Conservation (phyloP, 2,797 vertebrate genomes). For the Chrysocyon brachyurus region DNA sequence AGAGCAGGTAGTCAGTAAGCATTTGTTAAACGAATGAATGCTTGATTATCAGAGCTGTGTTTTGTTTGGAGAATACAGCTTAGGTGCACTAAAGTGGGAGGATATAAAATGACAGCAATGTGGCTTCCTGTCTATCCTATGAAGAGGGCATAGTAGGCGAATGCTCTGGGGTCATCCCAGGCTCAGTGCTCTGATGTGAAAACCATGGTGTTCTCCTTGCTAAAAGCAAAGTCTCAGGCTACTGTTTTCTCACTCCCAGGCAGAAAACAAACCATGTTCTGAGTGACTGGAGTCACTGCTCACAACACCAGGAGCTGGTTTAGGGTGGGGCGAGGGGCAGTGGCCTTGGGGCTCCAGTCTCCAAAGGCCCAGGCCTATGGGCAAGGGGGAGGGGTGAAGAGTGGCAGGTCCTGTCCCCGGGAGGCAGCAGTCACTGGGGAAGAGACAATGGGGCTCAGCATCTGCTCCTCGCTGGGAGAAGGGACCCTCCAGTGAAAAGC, state of each 20-base stretch:
- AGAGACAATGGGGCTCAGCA: conserved; percentile 82
- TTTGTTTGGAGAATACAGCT: neutral
- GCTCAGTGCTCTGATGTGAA: neutral
- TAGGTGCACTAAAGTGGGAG: neutral
- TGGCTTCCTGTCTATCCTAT: neutral
- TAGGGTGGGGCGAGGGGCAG: conserved; percentile 75
- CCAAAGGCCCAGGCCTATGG: conserved; percentile 40
- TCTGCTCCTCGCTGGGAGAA: conserved; percentile 80
- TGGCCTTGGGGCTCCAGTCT: conserved; percentile 69
- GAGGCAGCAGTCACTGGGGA: conserved; percentile 68
- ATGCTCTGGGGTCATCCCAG: neutral
- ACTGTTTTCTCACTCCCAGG: conserved; percentile 61
- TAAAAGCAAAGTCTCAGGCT: conserved; percentile 45
- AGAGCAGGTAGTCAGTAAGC: neutral
- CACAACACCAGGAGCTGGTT: conserved; percentile 55
- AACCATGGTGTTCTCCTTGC: conserved; percentile 5
- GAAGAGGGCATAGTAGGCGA: neutral
- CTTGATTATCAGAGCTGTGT: neutral
- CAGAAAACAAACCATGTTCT: conserved; percentile 74
- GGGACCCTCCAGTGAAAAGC: conserved; percentile 83
- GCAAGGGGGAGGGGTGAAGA: conserved; percentile 56
- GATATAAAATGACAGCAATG: neutral
- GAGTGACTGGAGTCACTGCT: conserved; percentile 78
- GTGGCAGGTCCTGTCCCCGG: conserved; percentile 64
- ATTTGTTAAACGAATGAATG: conserved; percentile 14